Conservation (phyloP, 2,113 vertebrate genomes). For the Prochilodus magdalenae region DNA sequence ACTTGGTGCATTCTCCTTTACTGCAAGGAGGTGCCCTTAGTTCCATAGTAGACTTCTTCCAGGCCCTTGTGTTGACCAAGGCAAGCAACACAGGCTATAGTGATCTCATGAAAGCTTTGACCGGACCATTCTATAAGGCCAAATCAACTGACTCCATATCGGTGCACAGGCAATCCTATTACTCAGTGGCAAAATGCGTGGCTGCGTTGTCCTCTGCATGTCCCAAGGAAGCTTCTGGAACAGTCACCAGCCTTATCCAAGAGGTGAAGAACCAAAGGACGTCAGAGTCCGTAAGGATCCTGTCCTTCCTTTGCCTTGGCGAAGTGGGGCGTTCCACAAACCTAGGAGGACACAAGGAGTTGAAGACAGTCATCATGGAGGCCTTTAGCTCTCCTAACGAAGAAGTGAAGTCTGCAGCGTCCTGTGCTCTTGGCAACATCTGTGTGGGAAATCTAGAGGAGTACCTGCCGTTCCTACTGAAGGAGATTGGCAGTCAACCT, state of each 20-base stretch:
- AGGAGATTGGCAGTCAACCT: constrained; percentile 86
- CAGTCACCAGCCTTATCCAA: constrained; percentile 80
- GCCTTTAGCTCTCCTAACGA: constrained; percentile 87
- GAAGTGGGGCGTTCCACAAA: constrained; percentile 86
- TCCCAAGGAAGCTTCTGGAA: constrained; percentile 80
- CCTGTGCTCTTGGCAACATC: constrained; percentile 86
- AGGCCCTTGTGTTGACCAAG: constrained; percentile 81
- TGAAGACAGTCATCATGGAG: constrained; percentile 86
- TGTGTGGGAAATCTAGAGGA: constrained; percentile 85
- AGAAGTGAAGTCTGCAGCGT: constrained; percentile 89
- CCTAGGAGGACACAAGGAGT: constrained; percentile 84
- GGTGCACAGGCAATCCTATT: constrained; percentile 85
- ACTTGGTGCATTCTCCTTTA: constrained; percentile 86
- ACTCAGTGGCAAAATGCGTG: constrained; percentile 86
- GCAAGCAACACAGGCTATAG: constrained; percentile 73
- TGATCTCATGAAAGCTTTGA: constrained; percentile 84
- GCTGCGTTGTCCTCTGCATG: constrained; percentile 83
- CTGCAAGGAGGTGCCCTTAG: constrained; percentile 84
- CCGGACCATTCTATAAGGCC: constrained; percentile 72
- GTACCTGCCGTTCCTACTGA: constrained; percentile 89
- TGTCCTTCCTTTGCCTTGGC: constrained; percentile 88
- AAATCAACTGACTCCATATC: not conserved
- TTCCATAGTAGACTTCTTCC: constrained; percentile 83
- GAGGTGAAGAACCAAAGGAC: constrained; percentile 82
- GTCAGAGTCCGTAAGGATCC: constrained; percentile 79